These are phyloP conservation scores for Eulemur rufifrons DNA, from an alignment of 2,113 vertebrate species.

Conservation along the genomic window DNA sequence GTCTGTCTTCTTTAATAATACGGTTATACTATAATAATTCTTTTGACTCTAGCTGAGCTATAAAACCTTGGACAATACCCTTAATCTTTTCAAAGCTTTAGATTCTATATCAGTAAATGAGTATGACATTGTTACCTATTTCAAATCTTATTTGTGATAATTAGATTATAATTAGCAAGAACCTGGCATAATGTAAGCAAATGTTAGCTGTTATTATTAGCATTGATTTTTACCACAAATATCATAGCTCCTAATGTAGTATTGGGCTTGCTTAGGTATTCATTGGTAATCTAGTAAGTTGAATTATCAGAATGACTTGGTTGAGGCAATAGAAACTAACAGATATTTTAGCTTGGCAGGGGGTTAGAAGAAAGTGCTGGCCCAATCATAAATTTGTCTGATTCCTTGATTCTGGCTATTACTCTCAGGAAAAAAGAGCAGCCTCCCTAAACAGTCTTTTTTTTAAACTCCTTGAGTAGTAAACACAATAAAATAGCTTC, in stretches of 20 bases:
- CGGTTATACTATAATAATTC: not conserved
- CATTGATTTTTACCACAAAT: not conserved
- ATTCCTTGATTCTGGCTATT: not conserved
- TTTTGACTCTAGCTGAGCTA: not conserved
- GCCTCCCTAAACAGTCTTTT: not conserved
- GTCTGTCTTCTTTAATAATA: not conserved
- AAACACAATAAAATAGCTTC: not conserved
- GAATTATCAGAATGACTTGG: not conserved
- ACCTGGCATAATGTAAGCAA: not conserved
- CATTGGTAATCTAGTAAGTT: not conserved
- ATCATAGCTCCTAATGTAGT: not conserved
- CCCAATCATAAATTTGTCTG: not conserved
- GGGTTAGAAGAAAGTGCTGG: not conserved
- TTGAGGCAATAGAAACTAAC: not conserved
- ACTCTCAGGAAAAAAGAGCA: not conserved
- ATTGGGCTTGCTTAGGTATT: not conserved
- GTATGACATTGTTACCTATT: not conserved
- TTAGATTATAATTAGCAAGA: not conserved
- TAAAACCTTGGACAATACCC: not conserved
- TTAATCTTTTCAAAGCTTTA: constrained; percentile 1
- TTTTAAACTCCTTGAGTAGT: not conserved
- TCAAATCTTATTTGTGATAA: not conserved
- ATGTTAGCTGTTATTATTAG: not conserved
- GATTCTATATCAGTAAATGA: not conserved
- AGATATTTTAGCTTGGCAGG: not conserved